These are phyloP conservation scores for Aphaenogaster floridana DNA, from an alignment of 1,140 invertebrate genomes.

Conservation along the genomic window DNA sequence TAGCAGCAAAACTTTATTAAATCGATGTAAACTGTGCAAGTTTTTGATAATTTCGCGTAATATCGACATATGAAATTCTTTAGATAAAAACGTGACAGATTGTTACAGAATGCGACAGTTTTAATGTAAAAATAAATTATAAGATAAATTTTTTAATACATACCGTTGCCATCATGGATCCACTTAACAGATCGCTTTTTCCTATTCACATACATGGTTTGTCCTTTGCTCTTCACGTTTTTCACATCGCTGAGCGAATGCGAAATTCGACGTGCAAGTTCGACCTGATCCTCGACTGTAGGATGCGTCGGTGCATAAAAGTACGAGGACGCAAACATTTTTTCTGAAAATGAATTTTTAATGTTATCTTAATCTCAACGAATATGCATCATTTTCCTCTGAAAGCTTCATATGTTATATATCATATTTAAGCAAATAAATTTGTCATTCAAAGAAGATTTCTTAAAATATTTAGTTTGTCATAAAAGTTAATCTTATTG, in stretches of 20 bases:
- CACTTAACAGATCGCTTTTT: slow-evolving; percentile 97
- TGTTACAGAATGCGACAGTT: not conserved
- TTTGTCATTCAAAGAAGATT: not conserved
- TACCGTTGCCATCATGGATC: slow-evolving; percentile 95
- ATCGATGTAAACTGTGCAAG: no score
- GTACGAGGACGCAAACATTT: slow-evolving; percentile 96
- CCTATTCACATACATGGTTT: slow-evolving; percentile 97
- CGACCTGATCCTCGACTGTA: slow-evolving; percentile 98
- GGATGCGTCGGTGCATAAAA: slow-evolving; percentile 97
- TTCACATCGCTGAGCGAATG: slow-evolving; percentile 96
- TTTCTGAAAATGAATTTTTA: slow-evolving; percentile 89
- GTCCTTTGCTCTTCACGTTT: slow-evolving; percentile 96
- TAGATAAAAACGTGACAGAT: not conserved
- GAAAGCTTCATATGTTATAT: slow-evolving; percentile 11
- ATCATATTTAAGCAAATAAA: slow-evolving; percentile 19
- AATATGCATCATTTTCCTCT: not conserved
- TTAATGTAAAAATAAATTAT: slow-evolving; percentile 9
- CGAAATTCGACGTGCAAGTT: slow-evolving; percentile 96
- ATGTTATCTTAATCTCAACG: slow-evolving; percentile 9
- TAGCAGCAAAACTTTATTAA: not conserved
- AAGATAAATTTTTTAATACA: slow-evolving; percentile 64
- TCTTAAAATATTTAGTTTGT: not conserved
- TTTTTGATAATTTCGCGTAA: no score
- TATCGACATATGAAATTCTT: not conserved
- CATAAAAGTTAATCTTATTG: not conserved